A percentile compares a stretch with the other conserved stretches of the same genome.
Evolutionary conservation across 1,140 invertebrate genomes (phyloP).

Genomic region (Drosophila prosaltans): DNA sequence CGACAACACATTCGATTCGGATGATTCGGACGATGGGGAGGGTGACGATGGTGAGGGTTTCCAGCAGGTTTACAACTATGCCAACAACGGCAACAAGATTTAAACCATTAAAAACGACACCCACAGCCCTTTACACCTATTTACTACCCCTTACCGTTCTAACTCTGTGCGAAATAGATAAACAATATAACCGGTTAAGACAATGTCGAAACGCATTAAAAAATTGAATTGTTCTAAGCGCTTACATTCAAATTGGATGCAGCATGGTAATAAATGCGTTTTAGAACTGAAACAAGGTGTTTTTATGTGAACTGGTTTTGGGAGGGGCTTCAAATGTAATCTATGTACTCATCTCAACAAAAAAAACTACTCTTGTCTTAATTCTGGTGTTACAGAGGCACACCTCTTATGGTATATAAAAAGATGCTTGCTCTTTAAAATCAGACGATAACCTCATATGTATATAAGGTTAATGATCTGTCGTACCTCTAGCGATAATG

Average conservation of each 20-base stretch:
- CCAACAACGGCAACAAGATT: constrained; percentile 71
- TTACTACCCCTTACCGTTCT: constrained; percentile 22
- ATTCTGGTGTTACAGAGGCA: too few species aligned
- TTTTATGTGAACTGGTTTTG: constrained; percentile 5
- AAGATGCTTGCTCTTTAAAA: background rate
- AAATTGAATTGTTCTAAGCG: constrained; percentile 30
- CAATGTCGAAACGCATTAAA: constrained; percentile 44
- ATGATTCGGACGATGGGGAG: constrained; percentile 93
- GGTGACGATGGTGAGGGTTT: constrained; percentile 87
- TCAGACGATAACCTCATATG: background rate
- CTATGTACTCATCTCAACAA: background rate
- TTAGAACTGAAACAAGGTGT: background rate
- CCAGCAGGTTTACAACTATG: constrained; percentile 80
- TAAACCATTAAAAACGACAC: constrained; percentile 32
- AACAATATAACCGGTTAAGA: constrained; percentile 52
- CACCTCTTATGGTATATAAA: background rate
- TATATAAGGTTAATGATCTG: background rate
- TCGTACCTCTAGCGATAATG: constrained; percentile 1
- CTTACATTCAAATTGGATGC: constrained; percentile 54
- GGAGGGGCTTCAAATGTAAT: background rate
- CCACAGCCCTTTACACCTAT: background rate
- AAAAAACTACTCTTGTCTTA: too few species aligned
- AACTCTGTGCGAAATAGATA: constrained; percentile 21
- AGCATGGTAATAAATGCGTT: constrained; percentile 54
- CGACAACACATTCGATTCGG: constrained; percentile 98